Base-by-base conservation (phyloP, 1,140 invertebrate genomes). In the Cydia amplana region DNA sequence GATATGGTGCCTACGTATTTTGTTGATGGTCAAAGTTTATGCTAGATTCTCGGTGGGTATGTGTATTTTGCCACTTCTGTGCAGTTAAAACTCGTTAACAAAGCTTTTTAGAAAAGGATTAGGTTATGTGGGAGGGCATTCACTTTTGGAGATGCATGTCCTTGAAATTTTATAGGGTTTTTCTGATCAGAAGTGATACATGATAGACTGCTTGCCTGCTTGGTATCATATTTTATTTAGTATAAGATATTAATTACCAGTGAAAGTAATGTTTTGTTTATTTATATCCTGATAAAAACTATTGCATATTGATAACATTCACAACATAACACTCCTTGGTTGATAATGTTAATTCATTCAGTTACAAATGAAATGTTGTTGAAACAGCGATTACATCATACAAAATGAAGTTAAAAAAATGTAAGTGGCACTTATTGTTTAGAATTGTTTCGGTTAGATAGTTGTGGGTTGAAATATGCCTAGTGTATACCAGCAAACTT, bases 111-210 rank as follows among this genome's bases (percentile, higher is more conserved):
- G 7, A 25, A 18, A 70, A 67, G 16, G 25, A 67, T 16, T 67
- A 70, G 65, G 65, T 70, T 70, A 70, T 70, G 65, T 70, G 65
- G 65, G 65, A 36, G 65, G 65, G 65, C 65, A 70, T 70, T 70
- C 65, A 70, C 65, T 70, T 70, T 70, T 32, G 28, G 28, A 70
- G 65, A 43, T 65, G 7, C 25, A 36, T 70, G 65, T 36, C 65
- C 65, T 70, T 70, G 65, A 70, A 4, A 10, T 32, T 32, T 32
- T n/a, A 28, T 67, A 64, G 14, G 43, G 12, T 40, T 32, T 46
- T 67, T 67, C 28, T 28, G 64, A n/a, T 67, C 14, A 32, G 65
- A 70, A 70, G 5, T 18, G 32, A 36, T 36, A 18, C 20, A 12
- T 60, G 20, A 60, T 60, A 9, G 9, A 60, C 55, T 60, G 20